These are phyloP conservation scores for Danio albolineatus DNA, from an alignment of 2,797 vertebrate genomes.

Conservation along the genomic window DNA sequence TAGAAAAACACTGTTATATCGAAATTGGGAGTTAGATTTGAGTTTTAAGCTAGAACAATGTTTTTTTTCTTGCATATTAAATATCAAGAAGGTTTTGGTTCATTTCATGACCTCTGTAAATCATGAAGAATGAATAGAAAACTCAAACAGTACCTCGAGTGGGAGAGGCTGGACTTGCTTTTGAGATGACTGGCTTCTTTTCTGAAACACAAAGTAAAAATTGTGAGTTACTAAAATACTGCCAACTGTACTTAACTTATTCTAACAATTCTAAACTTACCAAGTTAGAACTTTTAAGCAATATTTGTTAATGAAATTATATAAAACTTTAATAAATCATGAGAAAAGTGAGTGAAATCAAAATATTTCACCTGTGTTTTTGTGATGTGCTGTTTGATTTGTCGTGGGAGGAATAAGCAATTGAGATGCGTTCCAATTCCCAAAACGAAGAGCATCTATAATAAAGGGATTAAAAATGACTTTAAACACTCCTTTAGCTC, in stretches of 20 bases:
- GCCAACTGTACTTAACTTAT: not conserved
- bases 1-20: too few species aligned
- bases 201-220: conserved; percentile 47
- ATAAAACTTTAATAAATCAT: not conserved
- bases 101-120: not conserved
- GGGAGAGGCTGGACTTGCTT: conserved; percentile 52
- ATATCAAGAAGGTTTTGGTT: too few species aligned
- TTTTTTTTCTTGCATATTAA: too few species aligned
- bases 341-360: not conserved
- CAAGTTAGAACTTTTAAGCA: not conserved
- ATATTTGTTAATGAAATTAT: too few species aligned
- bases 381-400: conserved; percentile 35
- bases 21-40: too few species aligned
- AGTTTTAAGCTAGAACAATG: too few species aligned
- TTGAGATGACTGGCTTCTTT: conserved; percentile 53
- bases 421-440: not conserved
- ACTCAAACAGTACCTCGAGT: conserved; percentile 63
- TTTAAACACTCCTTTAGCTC: too few species aligned
- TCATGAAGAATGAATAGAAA: not conserved
- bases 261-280: too few species aligned
- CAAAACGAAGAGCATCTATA: conserved; percentile 34
- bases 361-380: conserved; percentile 68
- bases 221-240: not conserved
- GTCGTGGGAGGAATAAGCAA: conserved; percentile 24
- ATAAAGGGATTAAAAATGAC: conserved; percentile 12